Evolutionary conservation across 2,888 invertebrate genomes (phyloP).

Genomic region (Gibbula magus): DNA sequence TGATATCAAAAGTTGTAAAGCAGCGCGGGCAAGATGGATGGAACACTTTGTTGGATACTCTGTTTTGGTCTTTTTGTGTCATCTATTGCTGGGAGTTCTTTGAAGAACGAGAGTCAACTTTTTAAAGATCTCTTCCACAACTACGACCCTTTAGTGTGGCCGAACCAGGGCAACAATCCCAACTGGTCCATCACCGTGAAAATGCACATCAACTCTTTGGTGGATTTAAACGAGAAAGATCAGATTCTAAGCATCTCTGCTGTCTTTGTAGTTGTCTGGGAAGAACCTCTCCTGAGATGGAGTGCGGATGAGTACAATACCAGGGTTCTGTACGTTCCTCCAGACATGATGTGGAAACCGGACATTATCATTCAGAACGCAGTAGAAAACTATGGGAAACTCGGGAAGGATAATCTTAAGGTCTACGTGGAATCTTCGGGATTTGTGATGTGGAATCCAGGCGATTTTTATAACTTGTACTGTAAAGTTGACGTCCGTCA

Average conservation of each 20-base stretch:
- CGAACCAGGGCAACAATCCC: background rate
- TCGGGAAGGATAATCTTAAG: background rate
- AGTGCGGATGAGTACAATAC: background rate
- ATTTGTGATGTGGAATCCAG: background rate
- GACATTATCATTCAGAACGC: slow-evolving; percentile 1
- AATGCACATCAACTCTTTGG: background rate
- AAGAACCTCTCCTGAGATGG: background rate
- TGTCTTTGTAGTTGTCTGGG: background rate
- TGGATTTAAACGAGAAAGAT: slow-evolving; percentile 6
- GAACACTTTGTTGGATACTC: too few relatives aligned
- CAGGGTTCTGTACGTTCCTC: background rate
- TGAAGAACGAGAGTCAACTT: slow-evolving; percentile 1
- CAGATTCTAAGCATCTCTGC: background rate
- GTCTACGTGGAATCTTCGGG: background rate
- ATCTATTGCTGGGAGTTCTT: too few relatives aligned
- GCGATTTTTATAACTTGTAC: background rate
- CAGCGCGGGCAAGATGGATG: too few relatives aligned
- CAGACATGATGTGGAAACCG: background rate
- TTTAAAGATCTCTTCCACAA: background rate
- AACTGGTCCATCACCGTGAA: background rate
- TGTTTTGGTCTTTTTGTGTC: too few relatives aligned
- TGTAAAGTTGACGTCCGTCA: slow-evolving; percentile 2
- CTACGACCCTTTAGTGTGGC: slow-evolving; percentile 1
- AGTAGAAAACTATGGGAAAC: background rate
- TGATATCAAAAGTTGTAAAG: too few relatives aligned